Evolutionary conservation across 1,140 invertebrate genomes (phyloP).

Genomic region (Steinernema khuongi): DNA sequence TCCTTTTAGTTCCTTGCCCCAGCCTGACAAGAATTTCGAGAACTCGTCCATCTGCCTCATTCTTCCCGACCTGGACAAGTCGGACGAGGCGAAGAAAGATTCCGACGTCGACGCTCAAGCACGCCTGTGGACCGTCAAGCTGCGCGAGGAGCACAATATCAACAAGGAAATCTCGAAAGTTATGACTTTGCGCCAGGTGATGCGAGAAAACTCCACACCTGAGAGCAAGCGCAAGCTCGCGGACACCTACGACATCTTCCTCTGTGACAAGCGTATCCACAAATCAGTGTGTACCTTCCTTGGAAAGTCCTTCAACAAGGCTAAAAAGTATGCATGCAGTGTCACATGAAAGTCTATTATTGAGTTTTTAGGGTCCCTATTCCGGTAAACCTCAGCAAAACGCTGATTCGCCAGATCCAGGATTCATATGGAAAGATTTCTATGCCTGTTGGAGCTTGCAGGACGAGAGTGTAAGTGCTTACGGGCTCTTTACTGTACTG

Average conservation of each 20-base stretch:
- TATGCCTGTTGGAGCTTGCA: conserved; percentile 28
- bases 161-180: conserved; percentile 31
- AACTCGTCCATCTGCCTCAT: conserved; percentile 35
- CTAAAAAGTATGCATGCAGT: conserved; percentile 30
- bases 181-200: conserved; percentile 34
- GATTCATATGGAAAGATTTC: conserved; percentile 18
- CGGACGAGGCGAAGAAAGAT: conserved; percentile 29
- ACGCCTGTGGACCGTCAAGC: conserved; percentile 29
- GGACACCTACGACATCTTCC: conserved; percentile 34
- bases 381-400: conserved; percentile 18
- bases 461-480: conserved; percentile 26
- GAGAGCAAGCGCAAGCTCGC: conserved; percentile 29
- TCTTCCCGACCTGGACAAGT: conserved; percentile 35
- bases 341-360: not conserved
- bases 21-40: conserved; percentile 15
- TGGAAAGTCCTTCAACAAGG: conserved; percentile 39
- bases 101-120: conserved; percentile 37
- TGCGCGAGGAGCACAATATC: conserved; percentile 33
- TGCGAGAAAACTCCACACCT: conserved; percentile 26
- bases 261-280: conserved; percentile 27
- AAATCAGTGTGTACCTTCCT: conserved; percentile 25
- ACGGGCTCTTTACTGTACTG: not conserved
- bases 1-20: conserved; percentile 32
- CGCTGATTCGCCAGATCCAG: conserved; percentile 16
- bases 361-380: conserved; percentile 27